Percentiles rank a stretch among this genome's conserved stretches.
Evolutionary conservation across 2,888 invertebrate species (phyloP).

Genomic region (Noctua fimbriata): DNA sequence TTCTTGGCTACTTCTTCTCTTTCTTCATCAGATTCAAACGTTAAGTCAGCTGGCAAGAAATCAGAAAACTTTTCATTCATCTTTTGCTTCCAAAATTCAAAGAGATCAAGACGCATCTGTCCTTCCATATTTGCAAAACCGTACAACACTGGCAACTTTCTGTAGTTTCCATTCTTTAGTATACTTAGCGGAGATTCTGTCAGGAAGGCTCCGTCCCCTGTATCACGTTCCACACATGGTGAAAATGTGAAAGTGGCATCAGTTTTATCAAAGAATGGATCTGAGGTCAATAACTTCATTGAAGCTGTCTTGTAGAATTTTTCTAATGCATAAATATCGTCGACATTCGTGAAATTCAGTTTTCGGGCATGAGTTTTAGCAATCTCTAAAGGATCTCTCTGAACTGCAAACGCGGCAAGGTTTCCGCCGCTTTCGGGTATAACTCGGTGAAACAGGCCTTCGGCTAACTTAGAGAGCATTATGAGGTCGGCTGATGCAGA

Average conservation of each 20-base stretch:
- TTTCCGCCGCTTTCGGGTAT: conserved; percentile 58
- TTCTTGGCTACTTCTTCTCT: conserved; percentile 58
- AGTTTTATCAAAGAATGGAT: conserved; percentile 40
- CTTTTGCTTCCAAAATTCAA: conserved; percentile 60
- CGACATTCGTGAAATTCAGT: conserved; percentile 57
- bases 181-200: conserved; percentile 67
- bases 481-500: conserved; percentile 66
- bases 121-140: conserved; percentile 74
- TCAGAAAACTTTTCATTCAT: conserved; percentile 71
- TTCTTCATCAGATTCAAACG: conserved; percentile 57
- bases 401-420: conserved; percentile 60
- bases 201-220: conserved; percentile 63
- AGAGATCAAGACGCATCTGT: conserved; percentile 53
- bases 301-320: conserved; percentile 64
- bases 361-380: conserved; percentile 65
- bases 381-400: conserved; percentile 66
- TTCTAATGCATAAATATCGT: conserved; percentile 64
- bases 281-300: conserved; percentile 55
- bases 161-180: conserved; percentile 61
- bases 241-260: conserved; percentile 56
- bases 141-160: conserved; percentile 67
- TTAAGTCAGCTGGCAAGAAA: conserved; percentile 69
- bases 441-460: conserved; percentile 40
- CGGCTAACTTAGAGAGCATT: conserved; percentile 65
- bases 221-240: conserved; percentile 66